Base-by-base conservation (phyloP, 92 coral and sea anemone genomes). In the Palythoa caribaeorum region DNA sequence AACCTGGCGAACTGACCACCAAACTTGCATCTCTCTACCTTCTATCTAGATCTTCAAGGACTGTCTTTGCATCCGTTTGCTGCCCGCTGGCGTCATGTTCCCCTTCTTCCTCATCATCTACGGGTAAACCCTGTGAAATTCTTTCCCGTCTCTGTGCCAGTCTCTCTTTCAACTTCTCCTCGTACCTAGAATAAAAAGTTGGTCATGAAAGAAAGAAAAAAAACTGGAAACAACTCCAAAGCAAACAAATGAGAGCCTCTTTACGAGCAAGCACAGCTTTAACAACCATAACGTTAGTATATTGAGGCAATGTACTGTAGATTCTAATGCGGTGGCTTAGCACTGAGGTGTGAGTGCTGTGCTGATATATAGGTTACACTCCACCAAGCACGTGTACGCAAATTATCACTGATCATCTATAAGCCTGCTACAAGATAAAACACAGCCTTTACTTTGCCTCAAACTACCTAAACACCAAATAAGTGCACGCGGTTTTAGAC, bases 101-200 rank as follows among this genome's bases (percentile, higher is more conserved):
- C 13, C 87, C 96, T 21, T 87, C 96, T 55, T 95, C 98, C 3
- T 2, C 99, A 0, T 97, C 99, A 9, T 97, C 99, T 5, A 94
- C 91, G 12, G 98, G 95, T 5, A 97, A 92, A 2, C 99, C 99
- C 84, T 97, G 96, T 3, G 99, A 98, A 12, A 94, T 89, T 28
- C 98, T 95, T 75, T 97, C 98, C 36, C 99, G 88, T 21, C 99
- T 90, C 14, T 95, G 96, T 2, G 96, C 99, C 28, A 97, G 90
- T 21, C 96, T 92, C 78, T 95, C 99, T 60, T 94, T 96, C 48
- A 97, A 92, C 87, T 95, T 91, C 66, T 95, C 98, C 48, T 95
- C 98, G 88, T 97, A 94, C 72, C 98, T 96, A 15, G 0, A 36
- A 14, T 10, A 35, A 10, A 70, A 59, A 84, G 44, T 54, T 4